Base-by-base conservation (phyloP, 1,140 invertebrate species). In the Drosophila ohnishii region DNA sequence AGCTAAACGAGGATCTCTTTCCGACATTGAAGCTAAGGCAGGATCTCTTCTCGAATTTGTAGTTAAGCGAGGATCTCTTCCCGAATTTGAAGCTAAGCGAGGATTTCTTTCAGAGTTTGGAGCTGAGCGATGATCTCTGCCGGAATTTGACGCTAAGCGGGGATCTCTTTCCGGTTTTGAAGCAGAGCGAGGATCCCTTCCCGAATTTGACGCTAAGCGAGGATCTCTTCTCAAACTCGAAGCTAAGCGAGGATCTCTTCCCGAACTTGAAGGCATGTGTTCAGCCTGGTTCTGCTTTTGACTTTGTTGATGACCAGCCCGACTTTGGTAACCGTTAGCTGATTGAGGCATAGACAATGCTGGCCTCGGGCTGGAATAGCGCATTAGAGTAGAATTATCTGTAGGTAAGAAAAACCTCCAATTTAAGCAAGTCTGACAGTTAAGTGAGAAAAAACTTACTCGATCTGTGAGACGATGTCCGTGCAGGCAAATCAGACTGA, bases 271-370 rank as follows among this genome's bases (percentile, higher is more conserved):
- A 5, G 14, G 9, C 9, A 16, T 11, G 28, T 50, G 25, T 11
- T 32, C 47, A 10, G n/a, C 14, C 0, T 10, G 7, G 2, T 10
- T 14, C 1, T 19, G 51, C 19, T 14, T 35, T 1, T 22, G 51
- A 35, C 11, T 2, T 25, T 14, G 50, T 0, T 35, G 50, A 5
- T 22, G 25, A 28, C 42, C 22, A 3, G 2, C 1, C 2, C 19
- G 34, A 13, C 11, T 19, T 51, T 10, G 48, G 16, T 51, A 1
- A 13, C 11, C 0, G 6, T 19, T 13, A 13, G 30, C 2, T 5
- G 28, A 1, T 2, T n/a, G n/a, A 13, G 30, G n/a, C 10, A 7
- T 2, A 8, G n/a, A 0, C 7, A 6, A 2, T 1, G 3, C 1
- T 19, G 30, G 32, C 11, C 11, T 19, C 9, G 25, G 16, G 13